phyloP scores from a whole-genome alignment of 1,140 invertebrate genomes.

The Pinna nobilis region DNA sequence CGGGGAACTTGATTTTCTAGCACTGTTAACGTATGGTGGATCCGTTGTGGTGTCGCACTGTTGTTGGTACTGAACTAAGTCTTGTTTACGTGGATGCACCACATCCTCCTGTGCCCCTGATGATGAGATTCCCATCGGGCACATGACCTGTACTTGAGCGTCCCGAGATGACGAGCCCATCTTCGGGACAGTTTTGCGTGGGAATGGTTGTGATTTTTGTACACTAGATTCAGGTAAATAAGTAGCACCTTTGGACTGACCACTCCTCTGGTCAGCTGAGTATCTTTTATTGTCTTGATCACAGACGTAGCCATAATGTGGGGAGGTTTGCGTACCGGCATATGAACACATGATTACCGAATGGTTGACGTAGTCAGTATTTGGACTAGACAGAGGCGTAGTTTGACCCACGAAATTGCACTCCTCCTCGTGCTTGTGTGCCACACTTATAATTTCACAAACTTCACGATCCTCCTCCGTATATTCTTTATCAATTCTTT shows the following conservation, averaged over 20 bases:
- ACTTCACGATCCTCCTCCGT: slow-evolving; percentile 66
- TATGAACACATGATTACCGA: slow-evolving; percentile 39
- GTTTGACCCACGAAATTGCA: not conserved
- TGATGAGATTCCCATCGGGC: slow-evolving; percentile 40
- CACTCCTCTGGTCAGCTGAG: not conserved
- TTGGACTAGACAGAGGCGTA: not conserved
- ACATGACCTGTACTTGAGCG: slow-evolving; percentile 58
- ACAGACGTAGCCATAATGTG: slow-evolving; percentile 1
- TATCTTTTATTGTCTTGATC: slow-evolving; percentile 1
- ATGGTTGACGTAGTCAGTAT: not conserved
- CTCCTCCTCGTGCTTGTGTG: not conserved
- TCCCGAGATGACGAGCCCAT: slow-evolving; percentile 38
- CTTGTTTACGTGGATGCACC: slow-evolving; percentile 3
- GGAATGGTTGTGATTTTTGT: slow-evolving; percentile 42
- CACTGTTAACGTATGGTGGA: not conserved
- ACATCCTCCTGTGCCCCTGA: slow-evolving; percentile 14
- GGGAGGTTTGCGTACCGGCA: slow-evolving; percentile 51
- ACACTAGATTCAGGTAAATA: not conserved
- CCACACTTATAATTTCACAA: slow-evolving; percentile 54
- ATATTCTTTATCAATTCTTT: slow-evolving; percentile 52
- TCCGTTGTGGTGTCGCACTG: not conserved
- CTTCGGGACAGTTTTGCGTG: slow-evolving; percentile 44
- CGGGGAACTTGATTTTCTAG: not conserved
- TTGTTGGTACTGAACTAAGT: not conserved
- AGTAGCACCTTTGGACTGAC: slow-evolving; percentile 3